Evolutionary conservation across 2,113 vertebrate genomes (phyloP).

Genomic region (Mormyrus iriodes): DNA sequence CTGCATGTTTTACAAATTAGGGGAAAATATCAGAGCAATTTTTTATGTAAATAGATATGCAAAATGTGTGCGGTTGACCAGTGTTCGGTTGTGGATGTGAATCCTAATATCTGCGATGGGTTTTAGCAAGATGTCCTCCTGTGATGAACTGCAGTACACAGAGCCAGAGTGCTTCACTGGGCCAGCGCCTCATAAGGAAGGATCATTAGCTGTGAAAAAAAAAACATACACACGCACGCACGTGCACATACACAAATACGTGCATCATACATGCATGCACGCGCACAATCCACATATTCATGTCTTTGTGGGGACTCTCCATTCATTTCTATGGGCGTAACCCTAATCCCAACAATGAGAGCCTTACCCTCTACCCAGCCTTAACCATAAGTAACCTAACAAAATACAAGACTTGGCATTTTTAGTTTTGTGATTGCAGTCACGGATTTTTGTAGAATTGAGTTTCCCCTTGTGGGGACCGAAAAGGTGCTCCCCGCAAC

Average conservation of each 20-base stretch:
- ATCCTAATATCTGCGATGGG: background rate
- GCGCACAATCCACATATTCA: background rate
- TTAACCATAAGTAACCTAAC: background rate
- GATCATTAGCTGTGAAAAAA: background rate
- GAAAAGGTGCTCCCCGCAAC: background rate
- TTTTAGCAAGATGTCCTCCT: background rate
- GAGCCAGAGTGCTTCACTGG: background rate
- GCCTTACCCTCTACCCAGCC: background rate
- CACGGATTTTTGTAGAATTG: background rate
- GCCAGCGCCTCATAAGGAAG: background rate
- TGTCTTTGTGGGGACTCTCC: background rate
- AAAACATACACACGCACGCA: background rate
- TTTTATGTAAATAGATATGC: background rate
- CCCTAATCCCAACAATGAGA: background rate
- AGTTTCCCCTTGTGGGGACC: background rate
- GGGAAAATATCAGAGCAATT: background rate
- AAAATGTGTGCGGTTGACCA: background rate
- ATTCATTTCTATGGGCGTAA: no score
- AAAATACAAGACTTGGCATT: background rate
- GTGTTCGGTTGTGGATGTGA: background rate
- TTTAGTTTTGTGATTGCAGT: background rate
- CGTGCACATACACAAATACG: conserved; percentile 6
- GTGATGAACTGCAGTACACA: background rate
- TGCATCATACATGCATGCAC: background rate
- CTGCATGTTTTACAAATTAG: background rate